These are phyloP conservation scores for Zophobas morio DNA, from an alignment of 1,140 invertebrate genomes.

Conservation along the genomic window DNA sequence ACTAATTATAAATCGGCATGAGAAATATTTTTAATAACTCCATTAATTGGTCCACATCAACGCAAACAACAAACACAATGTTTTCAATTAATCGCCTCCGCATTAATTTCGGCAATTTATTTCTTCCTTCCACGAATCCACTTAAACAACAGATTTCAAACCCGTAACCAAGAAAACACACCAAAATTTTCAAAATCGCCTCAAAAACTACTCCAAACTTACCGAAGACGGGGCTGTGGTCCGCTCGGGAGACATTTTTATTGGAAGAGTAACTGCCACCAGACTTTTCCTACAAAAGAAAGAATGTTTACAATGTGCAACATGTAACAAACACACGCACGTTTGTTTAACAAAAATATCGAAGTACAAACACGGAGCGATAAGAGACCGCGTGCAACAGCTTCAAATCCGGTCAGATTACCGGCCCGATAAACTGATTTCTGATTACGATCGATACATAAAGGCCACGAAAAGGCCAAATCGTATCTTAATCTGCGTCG, in stretches of 20 bases:
- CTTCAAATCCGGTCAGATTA: slow-evolving; percentile 40
- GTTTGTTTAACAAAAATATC: slow-evolving; percentile 49
- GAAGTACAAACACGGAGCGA: slow-evolving; percentile 42
- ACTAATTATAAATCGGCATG: too few relatives aligned
- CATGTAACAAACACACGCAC: slow-evolving; percentile 38
- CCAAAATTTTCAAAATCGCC: too few relatives aligned
- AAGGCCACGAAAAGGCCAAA: neutral
- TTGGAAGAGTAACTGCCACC: slow-evolving; percentile 79
- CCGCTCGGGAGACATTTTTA: slow-evolving; percentile 83
- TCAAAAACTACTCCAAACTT: slow-evolving; percentile 68
- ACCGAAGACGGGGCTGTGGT: slow-evolving; percentile 90
- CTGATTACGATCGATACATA: slow-evolving; percentile 13
- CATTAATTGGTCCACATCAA: too few relatives aligned
- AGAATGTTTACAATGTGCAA: slow-evolving; percentile 38
- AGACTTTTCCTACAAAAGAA: slow-evolving; percentile 83
- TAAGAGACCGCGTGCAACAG: slow-evolving; percentile 38
- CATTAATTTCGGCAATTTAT: too few relatives aligned
- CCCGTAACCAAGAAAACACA: neutral
- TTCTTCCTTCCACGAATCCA: too few relatives aligned
- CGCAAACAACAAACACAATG: too few relatives aligned
- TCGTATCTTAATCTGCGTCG: too few relatives aligned
- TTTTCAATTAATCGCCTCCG: too few relatives aligned
- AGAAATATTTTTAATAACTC: too few relatives aligned
- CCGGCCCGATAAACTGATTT: slow-evolving; percentile 24
- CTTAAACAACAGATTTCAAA: too few relatives aligned